phyloP scores from a whole-genome alignment of 1,140 invertebrate species.

The Chrysomallon squamiferum region DNA sequence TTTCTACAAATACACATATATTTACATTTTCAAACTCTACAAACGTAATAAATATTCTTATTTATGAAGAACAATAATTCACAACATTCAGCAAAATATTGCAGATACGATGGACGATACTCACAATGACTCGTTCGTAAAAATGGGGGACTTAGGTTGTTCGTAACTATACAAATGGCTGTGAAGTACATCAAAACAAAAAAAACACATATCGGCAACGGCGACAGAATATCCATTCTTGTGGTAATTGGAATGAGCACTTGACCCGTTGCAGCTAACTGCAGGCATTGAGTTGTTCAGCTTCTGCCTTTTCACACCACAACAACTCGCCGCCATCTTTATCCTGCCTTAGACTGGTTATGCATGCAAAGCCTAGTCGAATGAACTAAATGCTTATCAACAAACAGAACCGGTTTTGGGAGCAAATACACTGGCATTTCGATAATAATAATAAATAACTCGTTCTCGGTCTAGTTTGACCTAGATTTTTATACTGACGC shows the following conservation, averaged over 20 bases:
- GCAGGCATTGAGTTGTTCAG: constrained; percentile 74
- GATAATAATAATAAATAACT: too few species aligned
- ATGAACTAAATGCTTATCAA: too few species aligned
- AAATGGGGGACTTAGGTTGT: constrained; percentile 81
- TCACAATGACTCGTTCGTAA: constrained; percentile 95
- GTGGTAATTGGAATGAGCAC: constrained; percentile 68
- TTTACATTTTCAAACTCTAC: background rate
- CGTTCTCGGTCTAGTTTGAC: too few species aligned
- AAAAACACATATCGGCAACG: constrained; percentile 95
- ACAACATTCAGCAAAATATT: background rate
- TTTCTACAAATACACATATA: background rate
- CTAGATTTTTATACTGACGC: too few species aligned
- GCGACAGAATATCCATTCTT: constrained; percentile 72
- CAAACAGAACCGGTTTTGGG: too few species aligned
- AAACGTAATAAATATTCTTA: background rate
- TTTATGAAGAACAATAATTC: background rate
- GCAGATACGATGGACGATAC: constrained; percentile 61
- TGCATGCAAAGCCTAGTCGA: too few species aligned
- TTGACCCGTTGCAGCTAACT: constrained; percentile 63
- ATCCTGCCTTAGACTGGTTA: background rate
- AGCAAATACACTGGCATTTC: too few species aligned
- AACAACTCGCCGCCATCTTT: constrained; percentile 84
- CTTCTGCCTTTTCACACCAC: constrained; percentile 88
- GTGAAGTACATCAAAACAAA: constrained; percentile 97
- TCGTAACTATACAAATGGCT: constrained; percentile 91